Evolutionary conservation across 2,888 invertebrate genomes (phyloP).

Genomic region (Ennomos quercinarius): DNA sequence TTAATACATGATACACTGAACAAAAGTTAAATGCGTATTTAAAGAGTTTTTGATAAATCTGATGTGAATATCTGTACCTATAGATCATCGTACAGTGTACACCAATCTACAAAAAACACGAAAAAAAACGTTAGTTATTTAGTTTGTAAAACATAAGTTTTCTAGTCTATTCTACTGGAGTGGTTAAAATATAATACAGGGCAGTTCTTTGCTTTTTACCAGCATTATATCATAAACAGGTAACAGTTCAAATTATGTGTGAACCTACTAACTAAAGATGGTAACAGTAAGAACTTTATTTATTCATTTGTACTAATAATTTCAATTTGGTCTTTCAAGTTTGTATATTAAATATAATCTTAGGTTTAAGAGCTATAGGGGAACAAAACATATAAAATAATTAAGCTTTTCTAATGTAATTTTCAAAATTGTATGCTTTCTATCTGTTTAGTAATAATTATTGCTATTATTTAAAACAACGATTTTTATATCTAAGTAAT

Average conservation of each 20-base stretch:
- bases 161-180: constrained; percentile 58
- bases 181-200: constrained; percentile 8
- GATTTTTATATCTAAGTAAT: constrained; percentile 9
- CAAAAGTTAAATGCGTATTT: too few species aligned
- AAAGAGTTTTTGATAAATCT: too few species aligned
- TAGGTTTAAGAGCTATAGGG: not conserved
- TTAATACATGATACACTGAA: too few species aligned
- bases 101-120: not conserved
- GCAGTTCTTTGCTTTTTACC: too few species aligned
- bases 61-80: not conserved
- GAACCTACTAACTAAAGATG: too few species aligned
- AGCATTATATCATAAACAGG: too few species aligned
- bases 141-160: constrained; percentile 57
- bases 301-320: not conserved
- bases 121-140: constrained; percentile 50
- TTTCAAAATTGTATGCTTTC: constrained; percentile 14
- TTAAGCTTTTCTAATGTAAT: constrained; percentile 10
- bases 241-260: too few species aligned
- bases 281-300: not conserved
- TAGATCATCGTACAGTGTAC: not conserved
- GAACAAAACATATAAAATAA: constrained; percentile 15
- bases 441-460: constrained; percentile 1
- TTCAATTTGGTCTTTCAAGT: not conserved
- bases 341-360: not conserved
- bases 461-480: constrained; percentile 16